Evolutionary conservation across 2,888 invertebrate genomes (phyloP).

Genomic region (Pemphredon lugubris): DNA sequence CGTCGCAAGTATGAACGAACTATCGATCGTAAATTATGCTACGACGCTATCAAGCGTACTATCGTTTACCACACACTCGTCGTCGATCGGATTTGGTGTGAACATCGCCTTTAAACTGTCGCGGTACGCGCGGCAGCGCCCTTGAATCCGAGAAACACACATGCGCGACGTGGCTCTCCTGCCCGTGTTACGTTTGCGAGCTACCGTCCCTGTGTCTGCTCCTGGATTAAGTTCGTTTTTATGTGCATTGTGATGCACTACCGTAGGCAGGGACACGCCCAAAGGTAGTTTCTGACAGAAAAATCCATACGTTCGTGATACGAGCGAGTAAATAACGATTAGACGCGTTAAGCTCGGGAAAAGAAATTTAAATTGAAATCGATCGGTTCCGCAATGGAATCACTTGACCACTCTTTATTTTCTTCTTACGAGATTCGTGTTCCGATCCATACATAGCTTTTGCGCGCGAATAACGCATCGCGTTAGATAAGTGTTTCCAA

Average conservation of each 20-base stretch:
- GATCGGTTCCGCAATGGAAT: not conserved
- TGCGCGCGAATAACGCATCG: too few relatives aligned
- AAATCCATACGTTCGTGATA: conserved; percentile 4
- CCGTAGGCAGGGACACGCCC: conserved; percentile 17
- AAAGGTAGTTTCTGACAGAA: conserved; percentile 3
- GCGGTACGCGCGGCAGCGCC: conserved; percentile 37
- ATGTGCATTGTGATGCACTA: conserved; percentile 5
- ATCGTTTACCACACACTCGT: conserved; percentile 17
- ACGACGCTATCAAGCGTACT: conserved; percentile 11
- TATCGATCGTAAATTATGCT: not conserved
- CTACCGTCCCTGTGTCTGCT: conserved; percentile 21
- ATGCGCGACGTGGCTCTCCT: conserved; percentile 27
- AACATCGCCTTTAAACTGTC: conserved; percentile 45
- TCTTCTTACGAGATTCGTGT: too few relatives aligned
- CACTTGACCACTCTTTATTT: too few relatives aligned
- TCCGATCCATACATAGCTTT: too few relatives aligned
- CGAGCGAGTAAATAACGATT: not conserved
- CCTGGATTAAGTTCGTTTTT: conserved; percentile 34
- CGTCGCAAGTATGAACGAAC: too few relatives aligned
- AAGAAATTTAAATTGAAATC: not conserved
- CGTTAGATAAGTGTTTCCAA: too few relatives aligned
- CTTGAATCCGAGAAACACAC: conserved; percentile 48
- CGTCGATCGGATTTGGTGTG: conserved; percentile 14
- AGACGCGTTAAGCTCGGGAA: not conserved
- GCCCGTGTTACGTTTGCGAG: conserved; percentile 27